Base-by-base conservation (phyloP, 2,797 vertebrate species). In the Trachurus trachurus region DNA sequence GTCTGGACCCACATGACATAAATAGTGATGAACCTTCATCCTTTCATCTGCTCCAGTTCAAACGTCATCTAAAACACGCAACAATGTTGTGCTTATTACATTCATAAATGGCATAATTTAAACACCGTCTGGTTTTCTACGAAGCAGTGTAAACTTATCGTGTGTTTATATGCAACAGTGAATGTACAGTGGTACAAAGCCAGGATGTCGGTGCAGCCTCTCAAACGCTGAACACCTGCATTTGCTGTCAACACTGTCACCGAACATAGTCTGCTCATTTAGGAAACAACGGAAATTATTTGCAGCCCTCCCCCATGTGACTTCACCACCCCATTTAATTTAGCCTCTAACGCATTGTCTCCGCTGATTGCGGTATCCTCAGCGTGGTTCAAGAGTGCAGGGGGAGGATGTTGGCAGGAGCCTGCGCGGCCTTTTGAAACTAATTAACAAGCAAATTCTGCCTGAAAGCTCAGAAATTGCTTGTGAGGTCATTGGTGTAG, bases 371-470 rank as follows among this genome's bases (percentile, higher is more conserved):
- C 57, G 37, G 34, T 4, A 26, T 72, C 44, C 16, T 65, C 54
- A 22, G 2, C 47, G 8, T 2, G 62, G 58, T 50, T 60, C 52
- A 39, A 6, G 21, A 71, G 40, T 17, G 5, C 26, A 64, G 80
- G 19, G 21, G 71, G 56, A 66, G 68, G 39, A 42, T 44, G 40
- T 13, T 45, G 42, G 66, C 45, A 58, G 66, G 52, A 69, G 58
- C 52, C 37, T 5, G 3, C 26, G 73, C 69, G 76, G 47, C 67
- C 42, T 68, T 80, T 72, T 73, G 62, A 77, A 78, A 66, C 42
- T 76, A 86, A 87, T 86, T 78, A 85, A 60, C 34, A 37, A 29
- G 49, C 10, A 58, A 81, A 76, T 39, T 52, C 7, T 29, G 21
- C 16, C 31, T 64, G 39, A 78, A 83, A 76, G 44, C 59, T 53